Percentiles rank a stretch among this genome's conserved stretches.
Conservation (phyloP, 2,888 invertebrate genomes). For the Halictus quadricinctus region DNA sequence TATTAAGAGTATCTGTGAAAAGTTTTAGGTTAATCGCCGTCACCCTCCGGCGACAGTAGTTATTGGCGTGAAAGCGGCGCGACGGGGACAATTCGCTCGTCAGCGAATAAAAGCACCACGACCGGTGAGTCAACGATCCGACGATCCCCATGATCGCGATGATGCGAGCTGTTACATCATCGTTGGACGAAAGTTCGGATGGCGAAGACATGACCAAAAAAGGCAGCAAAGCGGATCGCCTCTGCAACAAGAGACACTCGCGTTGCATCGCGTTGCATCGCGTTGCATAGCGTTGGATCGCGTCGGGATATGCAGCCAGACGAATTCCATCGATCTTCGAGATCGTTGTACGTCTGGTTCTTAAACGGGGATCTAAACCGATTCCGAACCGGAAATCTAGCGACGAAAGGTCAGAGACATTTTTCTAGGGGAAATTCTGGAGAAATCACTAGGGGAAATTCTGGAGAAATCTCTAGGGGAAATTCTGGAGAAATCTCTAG, state of each 20-base stretch:
- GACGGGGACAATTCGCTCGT: neutral
- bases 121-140: conserved; percentile 51
- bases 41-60: neutral
- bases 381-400: neutral
- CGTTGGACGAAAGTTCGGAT: conserved; percentile 48
- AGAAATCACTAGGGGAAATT: too few species aligned
- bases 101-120: conserved; percentile 34
- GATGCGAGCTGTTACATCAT: conserved; percentile 51
- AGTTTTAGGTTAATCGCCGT: neutral
- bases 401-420: neutral
- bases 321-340: neutral
- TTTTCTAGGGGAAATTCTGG: too few species aligned
- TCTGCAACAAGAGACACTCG: conserved; percentile 26
- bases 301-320: neutral
- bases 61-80: neutral
- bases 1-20: neutral
- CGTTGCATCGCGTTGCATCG: conserved; percentile 18
- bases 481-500: too few species aligned
- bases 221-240: conserved; percentile 38
- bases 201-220: conserved; percentile 56
- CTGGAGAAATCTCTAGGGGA: too few species aligned
- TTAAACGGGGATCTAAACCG: neutral
- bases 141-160: conserved; percentile 30
- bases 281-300: neutral
- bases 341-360: neutral